A percentile compares a stretch with the other conserved stretches of the same genome.
phyloP scores from a whole-genome alignment of 2,113 vertebrate species.

The Limanda limanda region DNA sequence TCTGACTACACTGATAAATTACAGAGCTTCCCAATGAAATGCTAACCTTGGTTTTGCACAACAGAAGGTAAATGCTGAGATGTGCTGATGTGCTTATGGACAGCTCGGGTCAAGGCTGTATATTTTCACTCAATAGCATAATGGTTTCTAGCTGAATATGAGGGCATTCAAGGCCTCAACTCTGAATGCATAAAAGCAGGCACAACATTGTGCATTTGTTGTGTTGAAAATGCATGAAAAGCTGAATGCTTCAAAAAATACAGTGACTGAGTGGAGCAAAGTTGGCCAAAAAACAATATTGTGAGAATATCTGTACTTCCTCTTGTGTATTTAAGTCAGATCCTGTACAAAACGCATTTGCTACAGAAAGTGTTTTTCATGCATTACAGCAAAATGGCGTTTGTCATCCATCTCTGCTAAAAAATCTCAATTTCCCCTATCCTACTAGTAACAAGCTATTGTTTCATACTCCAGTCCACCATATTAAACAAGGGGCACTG shows the following conservation, averaged over 20 bases:
- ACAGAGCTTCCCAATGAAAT: constrained; percentile 36
- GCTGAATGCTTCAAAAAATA: background rate
- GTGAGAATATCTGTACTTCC: background rate
- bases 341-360: background rate
- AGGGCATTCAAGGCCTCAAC: constrained; percentile 12
- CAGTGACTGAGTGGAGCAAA: background rate
- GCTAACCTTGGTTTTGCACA: constrained; percentile 52
- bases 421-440: background rate
- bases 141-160: constrained; percentile 6
- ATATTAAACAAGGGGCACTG: constrained; percentile 39
- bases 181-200: background rate
- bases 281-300: background rate
- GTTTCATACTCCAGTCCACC: constrained; percentile 40
- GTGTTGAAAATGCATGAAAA: background rate
- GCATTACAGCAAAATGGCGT: constrained; percentile 25
- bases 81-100: constrained; percentile 18
- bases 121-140: constrained; percentile 22
- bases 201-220: background rate
- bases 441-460: constrained; percentile 29
- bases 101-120: constrained; percentile 53
- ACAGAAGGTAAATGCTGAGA: constrained; percentile 34
- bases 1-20: constrained; percentile 39
- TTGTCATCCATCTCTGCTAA: background rate
- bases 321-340: background rate
- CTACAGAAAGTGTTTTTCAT: background rate